phyloP scores from a whole-genome alignment of 2,797 vertebrate genomes.

The Thripadectes ignobilis region DNA sequence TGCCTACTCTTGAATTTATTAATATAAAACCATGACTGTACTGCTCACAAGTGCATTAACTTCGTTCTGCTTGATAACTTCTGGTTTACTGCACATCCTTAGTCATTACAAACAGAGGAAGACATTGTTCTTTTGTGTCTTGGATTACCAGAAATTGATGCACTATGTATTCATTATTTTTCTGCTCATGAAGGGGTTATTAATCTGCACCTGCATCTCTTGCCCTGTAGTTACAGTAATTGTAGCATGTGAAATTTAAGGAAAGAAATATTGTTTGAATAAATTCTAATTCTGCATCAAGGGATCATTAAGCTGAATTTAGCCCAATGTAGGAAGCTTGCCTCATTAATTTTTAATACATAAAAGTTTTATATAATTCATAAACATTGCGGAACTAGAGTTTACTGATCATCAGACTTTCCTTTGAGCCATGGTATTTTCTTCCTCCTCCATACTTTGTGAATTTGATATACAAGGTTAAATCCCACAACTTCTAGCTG shows the following conservation, averaged over 20 bases:
- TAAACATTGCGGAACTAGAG: not conserved
- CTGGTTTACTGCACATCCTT: not conserved
- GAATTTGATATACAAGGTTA: not conserved
- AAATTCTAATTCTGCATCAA: not conserved
- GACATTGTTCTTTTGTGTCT: fast-evolving
- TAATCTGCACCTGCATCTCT: not conserved
- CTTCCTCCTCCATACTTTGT: not conserved
- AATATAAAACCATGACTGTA: not conserved
- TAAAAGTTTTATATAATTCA: not conserved
- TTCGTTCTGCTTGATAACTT: not conserved
- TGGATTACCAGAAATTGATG: not conserved
- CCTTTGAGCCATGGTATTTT: not conserved
- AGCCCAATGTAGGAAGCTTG: not conserved
- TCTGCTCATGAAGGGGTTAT: not conserved
- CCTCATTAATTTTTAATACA: not conserved
- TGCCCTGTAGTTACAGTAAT: not conserved
- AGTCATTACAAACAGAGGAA: not conserved
- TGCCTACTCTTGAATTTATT: constrained; percentile 8
- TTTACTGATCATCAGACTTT: not conserved
- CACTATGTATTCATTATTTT: not conserved
- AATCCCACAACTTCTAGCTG: not conserved
- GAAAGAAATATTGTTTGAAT: not conserved
- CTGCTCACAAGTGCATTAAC: not conserved
- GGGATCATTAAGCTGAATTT: not conserved
- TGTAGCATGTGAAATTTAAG: not conserved